Evolutionary conservation across 2,797 vertebrate species (phyloP), one percentile per base, ranked within the genome.

Genomic region (Myotis planiceps): DNA sequence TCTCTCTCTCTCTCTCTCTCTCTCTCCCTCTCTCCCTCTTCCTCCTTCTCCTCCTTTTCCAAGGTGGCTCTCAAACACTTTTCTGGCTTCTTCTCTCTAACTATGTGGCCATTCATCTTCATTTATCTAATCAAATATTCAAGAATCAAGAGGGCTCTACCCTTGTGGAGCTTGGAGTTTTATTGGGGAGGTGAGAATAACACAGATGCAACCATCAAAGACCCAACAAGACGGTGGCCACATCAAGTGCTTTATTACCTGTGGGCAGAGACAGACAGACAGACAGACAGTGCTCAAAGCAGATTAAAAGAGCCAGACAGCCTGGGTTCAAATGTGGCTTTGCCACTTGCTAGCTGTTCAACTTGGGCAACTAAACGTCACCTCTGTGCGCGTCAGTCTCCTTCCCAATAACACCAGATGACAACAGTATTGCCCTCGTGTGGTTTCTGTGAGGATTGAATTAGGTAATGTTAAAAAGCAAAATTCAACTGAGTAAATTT

Each of bases 231-330:
- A 37, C 0, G 0, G 27, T 7, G 14, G 19, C 10, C 60, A n/a
- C 12, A 15, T 45, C 25, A 0, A 58, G 14, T 18, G 39, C 7
- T 10, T 83, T 55, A 1, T 4, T 25, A n/a, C 9, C 49, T 0
- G 0, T 29, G 42, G 29, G 12, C 60, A 45, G 69, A 65, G 66
- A 72, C 34, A 71, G 78, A n/a, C 16, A 65, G 71, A 71, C 45
- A 74, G 78, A 34, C 21, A 69, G 55, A 14, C 18, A 27, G 68
- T 0, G 0, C 47, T 53, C n/a, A 4, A 7, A 34, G 49, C n/a
- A 53, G 32, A n/a, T 5, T 19, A n/a, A 51, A 65, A 34, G 9
- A 81, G 15, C 63, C 34, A 80, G 69, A n/a, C 32, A 32, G 23
- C 47, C 13, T 27, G n/a, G 23, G 19, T 60, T 71, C 69, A 27